Base-by-base conservation (phyloP, 2,797 vertebrate genomes). In the Sylvilagus floridanus region DNA sequence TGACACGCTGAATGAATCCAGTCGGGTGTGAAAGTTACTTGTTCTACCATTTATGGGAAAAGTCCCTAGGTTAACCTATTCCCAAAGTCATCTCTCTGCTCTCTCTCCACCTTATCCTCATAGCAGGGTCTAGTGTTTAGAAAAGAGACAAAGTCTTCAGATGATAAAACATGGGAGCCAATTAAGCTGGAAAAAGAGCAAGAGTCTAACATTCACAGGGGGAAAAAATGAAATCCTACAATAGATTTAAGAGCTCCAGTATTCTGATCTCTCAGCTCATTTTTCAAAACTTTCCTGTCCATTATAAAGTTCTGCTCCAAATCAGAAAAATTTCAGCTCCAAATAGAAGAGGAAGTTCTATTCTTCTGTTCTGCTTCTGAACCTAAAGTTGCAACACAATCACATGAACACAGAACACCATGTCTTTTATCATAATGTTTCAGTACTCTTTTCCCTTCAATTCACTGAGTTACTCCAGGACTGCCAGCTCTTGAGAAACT, bases 321-420 rank as follows among this genome's bases (percentile, higher is more conserved):
- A 63, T 85, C 91, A 93, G 42, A 95, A 88, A 60, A 60, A 19
- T 92, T 79, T 79, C 54, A 52, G n/a, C 52, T 82, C 62, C 22
- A 93, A 85, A 88, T 47, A 68, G 94, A 94, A 7, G 32, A n/a
- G 69, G 14, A 88, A 90, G 69, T 76, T 13, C 54, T 83, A 62
- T 90, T 72, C 54, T 87, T 35, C 28, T 66, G 12, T 83, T 84
- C 52, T 37, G 32, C 19, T 83, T 88, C 88, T 63, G 85, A 93
- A 82, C 50, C 63, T 89, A 84, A 91, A 76, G 35, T 32, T 84
- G 35, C 50, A 86, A 17, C 13, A 52, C 65, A 30, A 72, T 63
- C 82, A 69, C 35, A 76, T 19, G 32, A 93, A 95, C 35, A 88
- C 9, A 60, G 35, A 52, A 17, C 12, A 42, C 60, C 47, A 54